Base-by-base conservation (phyloP, 2,113 vertebrate species). In the Corydoras maculifer region DNA sequence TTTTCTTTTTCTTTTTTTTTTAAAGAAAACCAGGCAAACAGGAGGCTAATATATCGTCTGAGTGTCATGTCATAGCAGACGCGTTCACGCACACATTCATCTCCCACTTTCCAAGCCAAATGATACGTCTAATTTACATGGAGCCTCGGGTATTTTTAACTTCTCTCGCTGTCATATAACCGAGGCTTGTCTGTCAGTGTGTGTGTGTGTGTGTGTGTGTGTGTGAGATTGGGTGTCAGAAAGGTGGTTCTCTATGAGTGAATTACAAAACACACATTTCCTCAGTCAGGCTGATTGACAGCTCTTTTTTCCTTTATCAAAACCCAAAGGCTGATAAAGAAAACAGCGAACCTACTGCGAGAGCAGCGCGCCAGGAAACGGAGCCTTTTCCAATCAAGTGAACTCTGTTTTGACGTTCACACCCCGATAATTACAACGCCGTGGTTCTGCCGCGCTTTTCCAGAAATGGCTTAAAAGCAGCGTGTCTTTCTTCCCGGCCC, bases 111-210 rank as follows among this genome's bases (percentile, higher is more conserved):
- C 87, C 87, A 89, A 87, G 86, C 88, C 87, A 88, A 90, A 90
- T 87, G 86, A 88, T 91, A 88, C 84, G 82, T 89, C 87, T 89
- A 89, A 91, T 91, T 90, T 87, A 85, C 86, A 86, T 86, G 80
- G 65, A 88, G 87, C 35, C 35, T 82, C 75, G 75, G 87, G 87
- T 90, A 91, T 91, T 90, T 91, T 90, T 90, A 90, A 90, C 86
- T 87, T 87, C 84, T 86, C 82, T 86, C 84, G 87, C 88, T 90
- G 89, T 87, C 89, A 91, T 86, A 87, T 87, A 87, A 88, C 35
- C 83, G 84, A 82, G 81, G 86, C 84, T 83, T 83, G 84, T 85
- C 87, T 90, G 87, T 89, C 88, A 88, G 83, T 73, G 58, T 74
- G 71, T 76, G 79, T 82, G 79, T 80, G 84, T 83, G 82, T 74